Base-by-base conservation (phyloP, 2,113 vertebrate species). In the Sisor rabdophorus region DNA sequence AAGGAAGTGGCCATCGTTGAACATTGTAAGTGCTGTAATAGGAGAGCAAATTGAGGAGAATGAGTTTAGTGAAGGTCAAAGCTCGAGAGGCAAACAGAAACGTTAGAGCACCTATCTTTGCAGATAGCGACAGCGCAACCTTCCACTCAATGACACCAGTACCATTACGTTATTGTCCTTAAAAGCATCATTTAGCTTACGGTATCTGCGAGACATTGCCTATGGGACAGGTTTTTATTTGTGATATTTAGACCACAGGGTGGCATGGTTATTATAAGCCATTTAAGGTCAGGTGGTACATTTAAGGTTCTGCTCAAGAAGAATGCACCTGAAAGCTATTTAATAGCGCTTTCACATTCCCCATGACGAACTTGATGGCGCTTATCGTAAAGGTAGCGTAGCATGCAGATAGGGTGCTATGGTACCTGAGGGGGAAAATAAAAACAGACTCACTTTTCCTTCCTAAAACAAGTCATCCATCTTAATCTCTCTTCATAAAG, bases 381-480 rank as follows among this genome's bases (percentile, higher is more conserved):
- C 91, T 90, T 90, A 91, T 92, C 88, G 86, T 84, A 80, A 86
- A 84, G 85, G 83, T 44, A 44, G 40, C 85, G 87, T 89, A 91
- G 89, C 80, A 84, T 87, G 90, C 89, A 89, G 88, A 89, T 91
- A 91, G 84, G 89, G 89, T 89, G 88, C 87, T 79, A 85, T 83
- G 40, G 5, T 44, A 44, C 40, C 40, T 10, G 40, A 44, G 40
- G 40, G 40, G 32, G 7, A 36, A 44, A 91, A 90, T 91, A 67
- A 68, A 69, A 89, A 91, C 86, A 87, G 86, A 86, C 82, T 80
- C 82, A 85, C 83, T 87, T 87, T 86, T 85, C 83, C 86, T 85
- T 79, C 86, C 84, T 85, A 85, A 89, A 86, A 85, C 83, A 85
- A 84, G 80, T 82, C 73, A 84, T 86, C 84, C 56, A 9, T 50